Conservation (phyloP, 2,113 vertebrate species). For the Rhea americana region DNA sequence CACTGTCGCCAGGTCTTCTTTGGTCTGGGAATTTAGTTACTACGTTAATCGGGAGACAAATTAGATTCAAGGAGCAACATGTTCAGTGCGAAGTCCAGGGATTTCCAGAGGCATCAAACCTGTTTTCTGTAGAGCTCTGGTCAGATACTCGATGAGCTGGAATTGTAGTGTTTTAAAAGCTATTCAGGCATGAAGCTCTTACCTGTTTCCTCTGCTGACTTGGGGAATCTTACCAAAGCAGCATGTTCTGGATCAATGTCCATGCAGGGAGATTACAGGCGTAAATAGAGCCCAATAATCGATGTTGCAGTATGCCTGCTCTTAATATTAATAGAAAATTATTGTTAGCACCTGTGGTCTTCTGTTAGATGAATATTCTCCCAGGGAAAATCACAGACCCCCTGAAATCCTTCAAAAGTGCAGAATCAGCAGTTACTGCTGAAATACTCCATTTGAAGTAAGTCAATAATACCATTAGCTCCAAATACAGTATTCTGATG, state of each 20-base stretch:
- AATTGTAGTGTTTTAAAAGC: constrained; percentile 26
- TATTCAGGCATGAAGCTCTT: not conserved
- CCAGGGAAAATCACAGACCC: constrained; percentile 51
- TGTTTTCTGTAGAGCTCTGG: not conserved
- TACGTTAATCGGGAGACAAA: not conserved
- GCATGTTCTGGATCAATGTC: constrained; percentile 10
- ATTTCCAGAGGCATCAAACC: not conserved
- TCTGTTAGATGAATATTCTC: constrained; percentile 42
- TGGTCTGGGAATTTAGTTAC: not conserved
- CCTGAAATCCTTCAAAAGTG: constrained; percentile 41
- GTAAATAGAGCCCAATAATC: constrained; percentile 29
- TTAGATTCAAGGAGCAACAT: not conserved
- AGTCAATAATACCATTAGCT: constrained; percentile 50
- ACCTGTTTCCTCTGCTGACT: not conserved
- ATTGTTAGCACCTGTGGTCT: constrained; percentile 49
- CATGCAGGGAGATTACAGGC: not conserved
- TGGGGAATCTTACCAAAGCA: not conserved
- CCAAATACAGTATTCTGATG: constrained; percentile 18
- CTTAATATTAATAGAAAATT: constrained; percentile 59
- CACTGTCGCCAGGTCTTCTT: not conserved
- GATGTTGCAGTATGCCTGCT: constrained; percentile 11
- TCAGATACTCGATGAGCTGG: not conserved
- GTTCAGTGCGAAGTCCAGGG: constrained; percentile 1
- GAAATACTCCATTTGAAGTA: constrained; percentile 45
- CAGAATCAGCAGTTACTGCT: constrained; percentile 44